Base-by-base conservation (phyloP, 2,113 vertebrate species). In the Corydoras maculifer region DNA sequence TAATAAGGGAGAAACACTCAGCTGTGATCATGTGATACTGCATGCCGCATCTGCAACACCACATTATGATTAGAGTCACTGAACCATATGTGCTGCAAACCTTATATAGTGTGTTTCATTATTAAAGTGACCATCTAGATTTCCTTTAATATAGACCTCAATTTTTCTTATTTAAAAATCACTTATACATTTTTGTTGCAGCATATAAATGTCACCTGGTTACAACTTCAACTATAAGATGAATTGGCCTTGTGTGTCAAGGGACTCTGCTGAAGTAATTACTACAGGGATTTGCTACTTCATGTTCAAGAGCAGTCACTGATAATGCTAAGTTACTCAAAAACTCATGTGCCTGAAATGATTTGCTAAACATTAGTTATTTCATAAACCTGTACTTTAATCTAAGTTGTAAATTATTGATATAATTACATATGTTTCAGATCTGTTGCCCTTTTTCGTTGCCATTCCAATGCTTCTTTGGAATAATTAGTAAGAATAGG, bases 11-110 rank as follows among this genome's bases (percentile, higher is more conserved):
- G 53, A 68, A 68, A 54, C 3, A 32, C 65, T 58, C 15, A 8
- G 54, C n/a, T 10, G n/a, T 3, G 25, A 72, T 75, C 66, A 75
- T 57, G 66, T 70, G 70, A 58, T 72, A 9, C 68, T 48, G 14
- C 49, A 25, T 62, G 72, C 62, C 32, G 63, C 63, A 63, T 53
- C 69, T 72, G 50, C 64, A 68, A n/a, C 8, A 9, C 9, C 31
- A 49, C 31, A 8, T 30, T 32, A 53, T 67, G 49, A 64, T 6
- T 49, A 32, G 13, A 65, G 64, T 12, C 15, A 12, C 4, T 58
- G 30, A 61, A n/a, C 64, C 12, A 30, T 68, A 30, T 15, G 18
- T 53, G 12, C 15, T 14, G 49, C 14, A 65, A 11, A 50, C 60
- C 29, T 35, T 48, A 59, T 14, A 48, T 57, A 60, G 63, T 4